phyloP scores from a whole-genome alignment of 2,113 vertebrate genomes.

The Pseudois nayaur region DNA sequence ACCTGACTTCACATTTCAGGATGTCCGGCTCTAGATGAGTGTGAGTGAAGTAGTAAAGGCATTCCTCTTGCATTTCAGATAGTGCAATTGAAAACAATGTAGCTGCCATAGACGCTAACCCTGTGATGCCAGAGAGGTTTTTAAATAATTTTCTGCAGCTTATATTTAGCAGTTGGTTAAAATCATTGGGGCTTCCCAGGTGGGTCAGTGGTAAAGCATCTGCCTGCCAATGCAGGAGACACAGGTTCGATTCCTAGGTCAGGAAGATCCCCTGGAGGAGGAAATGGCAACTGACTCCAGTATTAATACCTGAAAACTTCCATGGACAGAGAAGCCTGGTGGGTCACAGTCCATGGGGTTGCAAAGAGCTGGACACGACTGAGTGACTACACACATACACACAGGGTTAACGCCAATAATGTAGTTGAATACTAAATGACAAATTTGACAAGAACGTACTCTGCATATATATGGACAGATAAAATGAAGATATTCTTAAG shows the following conservation, averaged over 20 bases:
- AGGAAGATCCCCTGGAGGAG: neutral
- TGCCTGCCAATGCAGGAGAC: neutral
- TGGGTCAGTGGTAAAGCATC: neutral
- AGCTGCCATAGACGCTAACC: neutral
- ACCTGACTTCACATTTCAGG: too few relatives aligned
- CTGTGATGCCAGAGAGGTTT: neutral
- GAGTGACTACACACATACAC: neutral
- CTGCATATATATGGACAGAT: neutral
- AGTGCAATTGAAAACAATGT: neutral
- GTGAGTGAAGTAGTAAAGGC: neutral
- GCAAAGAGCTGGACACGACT: neutral
- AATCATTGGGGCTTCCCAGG: neutral
- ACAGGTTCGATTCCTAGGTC: neutral
- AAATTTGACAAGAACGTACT: neutral
- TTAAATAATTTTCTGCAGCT: neutral
- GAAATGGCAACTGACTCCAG: neutral
- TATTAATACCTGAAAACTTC: neutral
- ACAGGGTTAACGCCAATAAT: neutral
- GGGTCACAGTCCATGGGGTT: neutral
- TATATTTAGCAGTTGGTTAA: neutral
- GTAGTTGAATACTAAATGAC: neutral
- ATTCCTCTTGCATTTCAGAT: neutral
- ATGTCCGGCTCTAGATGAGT: too few relatives aligned
- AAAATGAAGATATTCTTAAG: neutral
- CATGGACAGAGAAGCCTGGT: neutral